Evolutionary conservation across 2,113 vertebrate species (phyloP).

Genomic region (Poeciliopsis prolifica): DNA sequence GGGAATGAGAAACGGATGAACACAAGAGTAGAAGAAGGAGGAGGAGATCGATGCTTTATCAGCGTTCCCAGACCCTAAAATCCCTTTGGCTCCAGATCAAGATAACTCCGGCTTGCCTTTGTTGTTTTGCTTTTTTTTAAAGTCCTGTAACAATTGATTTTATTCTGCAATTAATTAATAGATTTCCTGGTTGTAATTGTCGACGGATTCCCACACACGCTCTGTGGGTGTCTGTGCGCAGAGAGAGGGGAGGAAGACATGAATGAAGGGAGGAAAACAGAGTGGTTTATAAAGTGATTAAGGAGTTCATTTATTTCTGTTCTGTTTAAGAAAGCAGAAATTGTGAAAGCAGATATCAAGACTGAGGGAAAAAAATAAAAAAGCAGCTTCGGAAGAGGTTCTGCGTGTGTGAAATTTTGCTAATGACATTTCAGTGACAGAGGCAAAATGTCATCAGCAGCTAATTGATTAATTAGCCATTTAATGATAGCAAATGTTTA

Average conservation of each 20-base stretch:
- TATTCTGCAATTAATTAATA: slow-evolving; percentile 49
- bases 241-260: slow-evolving; percentile 7
- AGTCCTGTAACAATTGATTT: slow-evolving; percentile 53
- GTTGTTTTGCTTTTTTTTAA: slow-evolving; percentile 3
- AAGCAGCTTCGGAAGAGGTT: too few relatives aligned
- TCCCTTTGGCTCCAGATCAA: slow-evolving; percentile 45
- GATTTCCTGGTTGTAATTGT: slow-evolving; percentile 46
- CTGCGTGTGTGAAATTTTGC: too few relatives aligned
- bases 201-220: slow-evolving; percentile 27
- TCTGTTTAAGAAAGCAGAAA: neutral
- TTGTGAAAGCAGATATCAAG: too few relatives aligned
- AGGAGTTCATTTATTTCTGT: neutral
- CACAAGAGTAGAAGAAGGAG: slow-evolving; percentile 14
- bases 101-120: slow-evolving; percentile 30
- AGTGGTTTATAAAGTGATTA: neutral
- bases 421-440: too few relatives aligned
- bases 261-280: neutral
- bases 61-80: slow-evolving; percentile 47
- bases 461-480: too few relatives aligned
- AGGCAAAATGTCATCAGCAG: too few relatives aligned
- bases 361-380: too few relatives aligned
- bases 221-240: slow-evolving; percentile 14
- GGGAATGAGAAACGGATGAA: slow-evolving; percentile 35
- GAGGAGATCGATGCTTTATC: slow-evolving; percentile 44
- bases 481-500: too few relatives aligned